These are phyloP conservation scores for Sardinella longiceps DNA, from an alignment of 2,797 vertebrate genomes.

Conservation along the genomic window DNA sequence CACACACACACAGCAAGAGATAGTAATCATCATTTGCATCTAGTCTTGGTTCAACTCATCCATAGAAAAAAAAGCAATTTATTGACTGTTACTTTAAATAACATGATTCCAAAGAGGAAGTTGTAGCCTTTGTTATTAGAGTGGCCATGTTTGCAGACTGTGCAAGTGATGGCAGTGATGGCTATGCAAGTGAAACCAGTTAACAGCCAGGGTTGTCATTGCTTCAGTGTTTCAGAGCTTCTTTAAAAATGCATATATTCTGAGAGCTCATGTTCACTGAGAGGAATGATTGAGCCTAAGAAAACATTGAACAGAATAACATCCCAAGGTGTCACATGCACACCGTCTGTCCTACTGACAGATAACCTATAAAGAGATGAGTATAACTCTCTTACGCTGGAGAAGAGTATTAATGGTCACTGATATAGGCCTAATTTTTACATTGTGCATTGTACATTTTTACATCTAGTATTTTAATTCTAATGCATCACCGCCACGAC, in stretches of 20 bases:
- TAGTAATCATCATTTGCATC: not conserved
- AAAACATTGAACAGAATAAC: not conserved
- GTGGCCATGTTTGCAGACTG: not conserved
- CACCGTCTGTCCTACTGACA: not conserved
- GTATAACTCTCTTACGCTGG: not conserved
- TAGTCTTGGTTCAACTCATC: not conserved
- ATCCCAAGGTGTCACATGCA: not conserved
- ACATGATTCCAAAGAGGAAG: not conserved
- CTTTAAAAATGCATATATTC: slow-evolving; percentile 16
- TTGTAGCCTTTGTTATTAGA: not conserved
- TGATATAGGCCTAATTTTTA: not conserved
- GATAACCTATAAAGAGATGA: not conserved
- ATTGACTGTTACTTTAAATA: not conserved
- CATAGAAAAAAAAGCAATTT: not conserved
- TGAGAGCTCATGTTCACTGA: slow-evolving; percentile 7
- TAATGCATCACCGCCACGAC: not conserved
- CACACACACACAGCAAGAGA: not conserved
- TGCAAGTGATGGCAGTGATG: not conserved
- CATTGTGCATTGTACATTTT: not conserved
- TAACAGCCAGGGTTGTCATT: not conserved
- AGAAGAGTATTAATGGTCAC: not conserved
- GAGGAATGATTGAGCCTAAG: not conserved
- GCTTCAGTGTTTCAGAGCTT: not conserved
- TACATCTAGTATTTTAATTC: too few relatives aligned
- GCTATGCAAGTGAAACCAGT: not conserved